Evolutionary conservation across 2,888 invertebrate genomes (phyloP).

Genomic region (Adineta ricciae): DNA sequence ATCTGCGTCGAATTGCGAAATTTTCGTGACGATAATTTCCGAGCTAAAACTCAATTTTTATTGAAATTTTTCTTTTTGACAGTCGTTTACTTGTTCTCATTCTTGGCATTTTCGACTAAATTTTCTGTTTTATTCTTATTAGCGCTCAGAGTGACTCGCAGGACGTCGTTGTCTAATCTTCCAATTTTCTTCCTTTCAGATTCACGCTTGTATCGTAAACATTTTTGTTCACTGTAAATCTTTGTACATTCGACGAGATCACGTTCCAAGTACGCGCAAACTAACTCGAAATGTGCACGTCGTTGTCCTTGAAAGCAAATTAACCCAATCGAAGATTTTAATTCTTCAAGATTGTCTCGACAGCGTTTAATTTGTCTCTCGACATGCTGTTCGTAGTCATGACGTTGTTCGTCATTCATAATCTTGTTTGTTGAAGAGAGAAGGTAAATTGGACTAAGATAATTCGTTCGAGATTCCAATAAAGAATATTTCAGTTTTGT

Average conservation of each 20-base stretch:
- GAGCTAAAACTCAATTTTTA: neutral
- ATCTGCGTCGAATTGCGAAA: neutral
- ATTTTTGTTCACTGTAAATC: constrained; percentile 16
- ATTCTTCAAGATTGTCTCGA: neutral
- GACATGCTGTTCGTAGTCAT: neutral
- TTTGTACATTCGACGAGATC: constrained; percentile 5
- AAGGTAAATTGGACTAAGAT: neutral
- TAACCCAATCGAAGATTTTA: neutral
- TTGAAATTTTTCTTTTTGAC: too few species aligned
- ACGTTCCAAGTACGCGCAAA: neutral
- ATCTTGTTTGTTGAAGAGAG: neutral
- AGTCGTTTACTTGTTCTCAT: neutral
- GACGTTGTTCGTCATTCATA: neutral
- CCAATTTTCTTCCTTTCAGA: neutral
- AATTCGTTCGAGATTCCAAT: neutral
- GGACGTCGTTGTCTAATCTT: neutral
- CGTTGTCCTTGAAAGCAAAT: constrained; percentile 20
- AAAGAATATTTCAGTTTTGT: neutral
- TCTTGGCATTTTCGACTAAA: neutral
- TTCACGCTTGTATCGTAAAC: constrained; percentile 3
- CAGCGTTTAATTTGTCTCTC: neutral
- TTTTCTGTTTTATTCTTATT: neutral
- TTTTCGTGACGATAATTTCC: neutral
- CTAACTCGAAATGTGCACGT: neutral
- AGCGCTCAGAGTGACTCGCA: neutral